Evolutionary conservation across 1,140 invertebrate genomes (phyloP).

Genomic region (Drosophila repleta): DNA sequence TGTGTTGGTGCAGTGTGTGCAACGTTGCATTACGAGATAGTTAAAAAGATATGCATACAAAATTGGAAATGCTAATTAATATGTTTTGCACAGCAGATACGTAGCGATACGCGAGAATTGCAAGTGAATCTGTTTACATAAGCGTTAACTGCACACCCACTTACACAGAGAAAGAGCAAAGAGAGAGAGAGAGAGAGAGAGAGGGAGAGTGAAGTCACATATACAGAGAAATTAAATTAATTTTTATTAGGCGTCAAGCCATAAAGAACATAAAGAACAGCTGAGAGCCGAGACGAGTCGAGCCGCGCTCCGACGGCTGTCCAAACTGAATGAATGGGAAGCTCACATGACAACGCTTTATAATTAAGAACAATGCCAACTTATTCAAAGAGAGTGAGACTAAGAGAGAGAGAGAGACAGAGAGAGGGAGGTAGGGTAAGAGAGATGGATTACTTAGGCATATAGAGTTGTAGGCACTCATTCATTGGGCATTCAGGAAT

Average conservation of each 20-base stretch:
- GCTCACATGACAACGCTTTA: slow-evolving; percentile 81
- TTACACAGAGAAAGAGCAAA: slow-evolving; percentile 15
- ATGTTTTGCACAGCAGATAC: slow-evolving; percentile 79
- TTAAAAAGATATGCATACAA: slow-evolving; percentile 75
- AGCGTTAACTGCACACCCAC: slow-evolving; percentile 67
- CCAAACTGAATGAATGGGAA: slow-evolving; percentile 69
- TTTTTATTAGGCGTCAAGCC: slow-evolving; percentile 81
- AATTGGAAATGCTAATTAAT: slow-evolving; percentile 82
- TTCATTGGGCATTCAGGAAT: slow-evolving; percentile 37
- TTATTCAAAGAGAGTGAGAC: slow-evolving; percentile 61
- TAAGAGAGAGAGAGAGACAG: slow-evolving; percentile 7
- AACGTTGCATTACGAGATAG: slow-evolving; percentile 78
- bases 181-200: neutral
- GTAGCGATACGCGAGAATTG: slow-evolving; percentile 63
- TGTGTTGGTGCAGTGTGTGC: slow-evolving; percentile 60
- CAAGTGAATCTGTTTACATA: slow-evolving; percentile 70
- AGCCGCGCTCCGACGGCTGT: slow-evolving; percentile 42
- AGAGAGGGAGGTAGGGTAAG: neutral
- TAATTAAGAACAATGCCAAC: slow-evolving; percentile 79
- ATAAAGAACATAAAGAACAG: slow-evolving; percentile 73
- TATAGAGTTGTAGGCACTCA: slow-evolving; percentile 41
- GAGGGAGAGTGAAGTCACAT: slow-evolving; percentile 2
- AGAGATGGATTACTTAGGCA: neutral
- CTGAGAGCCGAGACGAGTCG: slow-evolving; percentile 22
- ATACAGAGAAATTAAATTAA: slow-evolving; percentile 74